Conservation (phyloP, 2,797 vertebrate species). For the Aphelocoma californica region DNA sequence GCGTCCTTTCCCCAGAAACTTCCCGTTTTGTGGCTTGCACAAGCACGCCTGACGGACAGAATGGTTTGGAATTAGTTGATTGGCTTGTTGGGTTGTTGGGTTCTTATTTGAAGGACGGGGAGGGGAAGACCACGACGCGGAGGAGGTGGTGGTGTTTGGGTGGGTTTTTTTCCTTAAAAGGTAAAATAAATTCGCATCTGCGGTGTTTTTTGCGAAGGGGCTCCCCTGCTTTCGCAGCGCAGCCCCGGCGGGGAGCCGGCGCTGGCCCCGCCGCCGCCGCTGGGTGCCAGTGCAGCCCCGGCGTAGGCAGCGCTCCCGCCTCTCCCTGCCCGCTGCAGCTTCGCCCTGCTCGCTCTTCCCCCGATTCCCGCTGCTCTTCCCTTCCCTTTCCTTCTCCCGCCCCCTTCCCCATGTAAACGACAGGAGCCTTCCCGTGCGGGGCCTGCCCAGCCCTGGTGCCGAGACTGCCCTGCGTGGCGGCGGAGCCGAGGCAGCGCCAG, state of each 20-base stretch:
- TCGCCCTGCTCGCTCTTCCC: background rate
- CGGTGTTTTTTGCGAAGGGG: accelerated
- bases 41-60: background rate
- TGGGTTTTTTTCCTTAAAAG: accelerated
- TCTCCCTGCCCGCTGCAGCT: background rate
- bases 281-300: conserved; percentile 67
- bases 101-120: background rate
- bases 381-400: background rate
- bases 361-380: background rate
- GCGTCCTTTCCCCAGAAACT: background rate
- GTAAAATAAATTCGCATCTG: accelerated
- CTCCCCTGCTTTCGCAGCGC: background rate
- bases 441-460: background rate
- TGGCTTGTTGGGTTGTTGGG: background rate
- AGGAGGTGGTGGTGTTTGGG: accelerated
- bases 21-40: background rate
- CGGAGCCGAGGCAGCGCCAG: background rate
- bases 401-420: background rate
- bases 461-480: background rate
- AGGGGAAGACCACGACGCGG: background rate
- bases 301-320: background rate
- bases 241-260: background rate
- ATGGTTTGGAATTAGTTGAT: background rate
- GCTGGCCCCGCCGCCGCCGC: background rate
- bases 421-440: background rate